phyloP scores from a whole-genome alignment of 1,140 invertebrate genomes.

The Contarinia nasturtii region DNA sequence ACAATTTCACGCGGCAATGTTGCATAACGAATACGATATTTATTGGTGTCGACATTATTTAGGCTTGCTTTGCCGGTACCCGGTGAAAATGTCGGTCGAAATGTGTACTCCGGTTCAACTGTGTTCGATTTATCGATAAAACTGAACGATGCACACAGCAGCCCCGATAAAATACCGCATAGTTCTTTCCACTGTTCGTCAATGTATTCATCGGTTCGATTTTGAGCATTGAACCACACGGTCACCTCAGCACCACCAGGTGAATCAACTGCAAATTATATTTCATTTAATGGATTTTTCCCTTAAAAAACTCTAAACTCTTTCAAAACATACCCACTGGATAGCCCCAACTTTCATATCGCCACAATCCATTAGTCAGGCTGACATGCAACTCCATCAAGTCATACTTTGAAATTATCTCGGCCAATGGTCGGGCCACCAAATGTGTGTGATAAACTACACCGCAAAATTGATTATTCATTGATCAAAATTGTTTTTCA shows the following conservation, averaged over 20 bases:
- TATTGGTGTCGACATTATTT: constrained; percentile 21
- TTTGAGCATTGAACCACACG: constrained; percentile 60
- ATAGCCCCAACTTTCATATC: constrained; percentile 84
- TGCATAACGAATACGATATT: constrained; percentile 52
- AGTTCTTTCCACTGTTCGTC: constrained; percentile 73
- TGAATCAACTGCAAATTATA: constrained; percentile 37
- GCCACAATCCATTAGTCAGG: constrained; percentile 85
- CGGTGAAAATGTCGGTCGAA: constrained; percentile 45
- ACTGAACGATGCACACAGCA: constrained; percentile 91
- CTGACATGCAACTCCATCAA: constrained; percentile 82
- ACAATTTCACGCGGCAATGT: constrained; percentile 85
- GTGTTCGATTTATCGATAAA: constrained; percentile 84
- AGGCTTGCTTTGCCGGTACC: constrained; percentile 12
- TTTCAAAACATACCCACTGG: constrained; percentile 27
- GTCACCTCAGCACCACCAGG: constrained; percentile 83
- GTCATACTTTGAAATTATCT: constrained; percentile 68
- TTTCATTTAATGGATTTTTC: too few relatives aligned
- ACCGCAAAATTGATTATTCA: constrained; percentile 16
- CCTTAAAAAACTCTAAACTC: too few relatives aligned
- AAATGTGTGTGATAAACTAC: constrained; percentile 63
- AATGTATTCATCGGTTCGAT: constrained; percentile 31
- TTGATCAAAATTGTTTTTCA: constrained; percentile 4
- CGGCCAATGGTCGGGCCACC: constrained; percentile 76
- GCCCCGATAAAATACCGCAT: constrained; percentile 74
- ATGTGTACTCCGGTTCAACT: constrained; percentile 61